These are phyloP conservation scores for Threskiornis aethiopicus DNA, from an alignment of 2,797 vertebrate species.

Conservation along the genomic window DNA sequence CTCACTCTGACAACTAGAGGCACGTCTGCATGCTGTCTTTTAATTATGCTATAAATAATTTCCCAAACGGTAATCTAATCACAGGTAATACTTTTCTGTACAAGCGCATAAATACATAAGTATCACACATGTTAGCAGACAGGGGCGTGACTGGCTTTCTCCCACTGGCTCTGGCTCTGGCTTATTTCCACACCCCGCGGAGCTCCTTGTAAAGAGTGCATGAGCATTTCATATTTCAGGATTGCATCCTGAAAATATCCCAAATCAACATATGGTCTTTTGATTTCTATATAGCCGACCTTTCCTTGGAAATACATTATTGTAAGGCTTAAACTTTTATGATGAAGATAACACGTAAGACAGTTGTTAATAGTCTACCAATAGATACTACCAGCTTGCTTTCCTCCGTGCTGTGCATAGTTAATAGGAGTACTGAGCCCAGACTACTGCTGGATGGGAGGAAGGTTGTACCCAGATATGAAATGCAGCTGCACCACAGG, in stretches of 20 bases:
- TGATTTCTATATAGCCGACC: background rate
- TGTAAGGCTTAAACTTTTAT: background rate
- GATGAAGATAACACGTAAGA: accelerated
- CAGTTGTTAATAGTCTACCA: background rate
- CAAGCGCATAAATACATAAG: background rate
- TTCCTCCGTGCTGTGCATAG: accelerated
- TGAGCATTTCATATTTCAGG: background rate
- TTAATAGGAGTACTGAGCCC: background rate
- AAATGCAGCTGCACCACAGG: background rate
- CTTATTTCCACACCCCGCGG: background rate
- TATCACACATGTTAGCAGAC: background rate
- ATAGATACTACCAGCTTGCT: background rate
- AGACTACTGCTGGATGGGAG: background rate
- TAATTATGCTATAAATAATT: constrained; percentile 31
- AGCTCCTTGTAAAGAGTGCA: background rate
- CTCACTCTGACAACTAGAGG: background rate
- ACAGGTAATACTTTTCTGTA: background rate
- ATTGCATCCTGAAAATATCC: background rate
- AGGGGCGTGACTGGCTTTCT: background rate
- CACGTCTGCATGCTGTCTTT: constrained; percentile 3
- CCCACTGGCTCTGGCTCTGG: background rate
- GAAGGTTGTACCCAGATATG: background rate
- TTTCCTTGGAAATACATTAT: background rate
- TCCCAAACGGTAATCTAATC: background rate
- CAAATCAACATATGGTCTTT: background rate